phyloP scores from a whole-genome alignment of 2,113 vertebrate species.

The Heterochromis multidens region DNA sequence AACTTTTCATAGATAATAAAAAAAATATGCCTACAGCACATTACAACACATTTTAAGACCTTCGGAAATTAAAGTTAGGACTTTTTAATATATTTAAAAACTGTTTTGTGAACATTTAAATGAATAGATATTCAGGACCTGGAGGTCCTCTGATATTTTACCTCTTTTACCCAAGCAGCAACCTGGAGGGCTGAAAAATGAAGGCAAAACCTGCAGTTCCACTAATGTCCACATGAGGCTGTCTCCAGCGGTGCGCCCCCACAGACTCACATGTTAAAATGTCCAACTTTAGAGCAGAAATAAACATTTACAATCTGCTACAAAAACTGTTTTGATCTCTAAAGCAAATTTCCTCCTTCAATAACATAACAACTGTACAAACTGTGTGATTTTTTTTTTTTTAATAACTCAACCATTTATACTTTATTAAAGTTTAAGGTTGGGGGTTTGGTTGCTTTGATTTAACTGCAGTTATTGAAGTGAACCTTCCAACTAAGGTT shows the following conservation, averaged over 20 bases:
- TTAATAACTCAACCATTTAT: not conserved
- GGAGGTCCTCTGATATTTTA: not conserved
- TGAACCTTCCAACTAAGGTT: not conserved
- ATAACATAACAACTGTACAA: not conserved
- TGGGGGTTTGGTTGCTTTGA: accelerated
- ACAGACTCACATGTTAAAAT: not conserved
- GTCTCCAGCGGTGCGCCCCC: too few species aligned
- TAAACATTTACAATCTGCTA: not conserved
- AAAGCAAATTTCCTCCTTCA: accelerated
- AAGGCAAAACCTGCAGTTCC: too few species aligned
- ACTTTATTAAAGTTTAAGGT: not conserved
- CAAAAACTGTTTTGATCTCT: not conserved
- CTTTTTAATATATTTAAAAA: not conserved
- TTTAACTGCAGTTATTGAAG: not conserved
- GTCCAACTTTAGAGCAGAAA: not conserved
- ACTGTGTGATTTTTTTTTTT: not conserved
- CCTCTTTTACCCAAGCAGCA: not conserved
- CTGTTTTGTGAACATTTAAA: not conserved
- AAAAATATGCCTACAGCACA: not conserved
- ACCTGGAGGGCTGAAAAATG: not conserved
- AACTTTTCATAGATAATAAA: not conserved
- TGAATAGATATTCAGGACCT: not conserved
- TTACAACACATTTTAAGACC: not conserved
- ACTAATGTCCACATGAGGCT: too few species aligned
- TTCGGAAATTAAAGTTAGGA: not conserved